Conservation (phyloP, 2,888 invertebrate genomes). For the Chrysolina americana region DNA sequence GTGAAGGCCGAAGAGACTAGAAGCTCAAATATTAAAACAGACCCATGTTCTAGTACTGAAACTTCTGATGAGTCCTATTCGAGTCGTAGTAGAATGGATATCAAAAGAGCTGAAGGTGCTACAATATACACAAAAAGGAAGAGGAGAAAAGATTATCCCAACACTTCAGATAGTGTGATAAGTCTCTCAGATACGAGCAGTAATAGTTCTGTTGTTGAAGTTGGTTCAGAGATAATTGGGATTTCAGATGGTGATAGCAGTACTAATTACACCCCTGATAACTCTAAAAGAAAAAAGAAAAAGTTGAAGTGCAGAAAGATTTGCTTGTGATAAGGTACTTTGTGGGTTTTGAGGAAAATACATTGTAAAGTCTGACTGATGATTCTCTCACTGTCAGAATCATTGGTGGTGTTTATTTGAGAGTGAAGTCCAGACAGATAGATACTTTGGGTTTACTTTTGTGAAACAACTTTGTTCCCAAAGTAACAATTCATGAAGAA, state of each 20-base stretch:
- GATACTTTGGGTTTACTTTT: too few relatives aligned
- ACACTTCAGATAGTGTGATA: background rate
- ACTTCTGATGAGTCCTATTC: background rate
- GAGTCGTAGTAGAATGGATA: background rate
- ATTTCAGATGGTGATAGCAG: conserved; percentile 7
- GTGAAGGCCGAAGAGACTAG: background rate
- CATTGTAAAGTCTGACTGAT: too few relatives aligned
- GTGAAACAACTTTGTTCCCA: too few relatives aligned
- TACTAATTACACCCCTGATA: background rate
- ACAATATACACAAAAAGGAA: background rate
- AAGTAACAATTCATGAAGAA: too few relatives aligned
- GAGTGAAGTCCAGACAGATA: too few relatives aligned
- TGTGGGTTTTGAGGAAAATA: background rate
- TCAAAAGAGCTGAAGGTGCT: background rate
- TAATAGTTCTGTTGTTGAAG: background rate
- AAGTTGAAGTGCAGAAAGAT: background rate
- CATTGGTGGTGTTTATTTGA: too few relatives aligned
- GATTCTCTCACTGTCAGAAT: too few relatives aligned
- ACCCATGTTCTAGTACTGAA: background rate
- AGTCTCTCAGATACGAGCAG: background rate
- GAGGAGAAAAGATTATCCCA: background rate
- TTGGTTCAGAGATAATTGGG: background rate
- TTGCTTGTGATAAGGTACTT: background rate
- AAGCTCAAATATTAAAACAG: background rate
- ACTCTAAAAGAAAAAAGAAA: background rate